phyloP scores from a whole-genome alignment of 2,888 invertebrate genomes.

The Acronicta alni region DNA sequence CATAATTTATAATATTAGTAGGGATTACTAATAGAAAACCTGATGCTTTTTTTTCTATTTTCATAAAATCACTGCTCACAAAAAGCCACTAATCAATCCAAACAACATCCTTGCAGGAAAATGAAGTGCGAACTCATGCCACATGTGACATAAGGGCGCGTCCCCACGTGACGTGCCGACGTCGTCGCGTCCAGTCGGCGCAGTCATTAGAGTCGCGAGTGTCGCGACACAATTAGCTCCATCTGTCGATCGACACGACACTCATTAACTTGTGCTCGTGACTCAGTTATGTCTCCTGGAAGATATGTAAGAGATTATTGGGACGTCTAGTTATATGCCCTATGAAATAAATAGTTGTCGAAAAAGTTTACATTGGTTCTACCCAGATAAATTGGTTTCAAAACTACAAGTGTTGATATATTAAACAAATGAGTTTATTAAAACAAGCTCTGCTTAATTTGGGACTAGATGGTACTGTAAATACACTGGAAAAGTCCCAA shows the following conservation, averaged over 20 bases:
- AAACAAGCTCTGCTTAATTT: no score
- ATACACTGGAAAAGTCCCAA: no score
- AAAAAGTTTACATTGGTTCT: no score
- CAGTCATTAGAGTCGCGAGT: constrained; percentile 54
- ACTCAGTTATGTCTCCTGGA: constrained; percentile 21
- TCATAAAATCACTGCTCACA: neutral
- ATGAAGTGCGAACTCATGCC: constrained; percentile 7
- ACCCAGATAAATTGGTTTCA: no score
- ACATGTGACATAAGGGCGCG: constrained; percentile 17
- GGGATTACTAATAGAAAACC: no score
- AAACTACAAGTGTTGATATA: no score
- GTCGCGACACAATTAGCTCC: constrained; percentile 59
- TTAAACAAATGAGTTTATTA: no score
- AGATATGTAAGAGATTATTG: constrained; percentile 6
- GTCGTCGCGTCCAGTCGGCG: constrained; percentile 31
- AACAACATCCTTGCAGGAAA: constrained; percentile 8
- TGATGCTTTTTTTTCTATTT: neutral
- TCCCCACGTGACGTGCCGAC: constrained; percentile 9
- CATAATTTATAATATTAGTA: no score
- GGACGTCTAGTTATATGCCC: neutral
- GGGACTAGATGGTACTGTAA: no score
- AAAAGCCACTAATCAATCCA: constrained; percentile 2
- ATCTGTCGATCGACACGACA: constrained; percentile 65
- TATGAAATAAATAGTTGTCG: no score
- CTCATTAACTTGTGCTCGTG: constrained; percentile 50